phyloP scores from a whole-genome alignment of 2,113 vertebrate genomes.

The Zapus hudsonius region DNA sequence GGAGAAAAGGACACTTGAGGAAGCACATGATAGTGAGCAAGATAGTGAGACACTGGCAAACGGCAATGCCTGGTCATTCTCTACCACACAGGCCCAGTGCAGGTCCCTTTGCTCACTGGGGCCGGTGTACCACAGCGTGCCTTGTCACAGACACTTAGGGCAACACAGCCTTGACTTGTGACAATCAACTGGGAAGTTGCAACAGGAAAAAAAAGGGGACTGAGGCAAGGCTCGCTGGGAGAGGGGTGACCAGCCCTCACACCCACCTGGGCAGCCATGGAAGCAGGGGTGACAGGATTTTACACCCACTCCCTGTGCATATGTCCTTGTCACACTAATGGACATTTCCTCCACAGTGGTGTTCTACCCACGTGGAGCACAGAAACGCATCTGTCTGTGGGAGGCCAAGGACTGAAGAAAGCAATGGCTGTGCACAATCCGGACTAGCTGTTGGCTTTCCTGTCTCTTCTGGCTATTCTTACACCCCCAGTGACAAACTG shows the following conservation, averaged over 20 bases:
- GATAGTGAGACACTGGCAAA: background rate
- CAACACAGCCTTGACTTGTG: background rate
- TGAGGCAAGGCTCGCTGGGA: fast-evolving
- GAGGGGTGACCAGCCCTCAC: background rate
- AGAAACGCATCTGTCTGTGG: background rate
- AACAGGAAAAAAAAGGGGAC: background rate
- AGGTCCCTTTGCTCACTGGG: background rate
- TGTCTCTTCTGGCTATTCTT: background rate
- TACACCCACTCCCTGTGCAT: background rate
- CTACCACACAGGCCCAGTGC: too few species aligned
- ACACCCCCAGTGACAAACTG: background rate
- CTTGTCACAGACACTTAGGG: background rate
- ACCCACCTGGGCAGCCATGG: background rate
- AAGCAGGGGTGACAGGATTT: background rate
- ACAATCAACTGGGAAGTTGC: background rate
- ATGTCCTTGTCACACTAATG: background rate
- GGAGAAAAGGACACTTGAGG: background rate
- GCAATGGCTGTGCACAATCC: background rate
- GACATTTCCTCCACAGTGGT: background rate
- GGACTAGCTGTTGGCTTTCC: background rate
- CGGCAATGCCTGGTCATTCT: background rate
- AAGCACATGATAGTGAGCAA: background rate
- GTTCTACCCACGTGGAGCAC: background rate
- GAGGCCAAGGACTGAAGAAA: background rate
- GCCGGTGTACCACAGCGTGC: background rate